phyloP scores from a whole-genome alignment of 2,797 vertebrate species.

The Sebastes kiyomatsui region DNA sequence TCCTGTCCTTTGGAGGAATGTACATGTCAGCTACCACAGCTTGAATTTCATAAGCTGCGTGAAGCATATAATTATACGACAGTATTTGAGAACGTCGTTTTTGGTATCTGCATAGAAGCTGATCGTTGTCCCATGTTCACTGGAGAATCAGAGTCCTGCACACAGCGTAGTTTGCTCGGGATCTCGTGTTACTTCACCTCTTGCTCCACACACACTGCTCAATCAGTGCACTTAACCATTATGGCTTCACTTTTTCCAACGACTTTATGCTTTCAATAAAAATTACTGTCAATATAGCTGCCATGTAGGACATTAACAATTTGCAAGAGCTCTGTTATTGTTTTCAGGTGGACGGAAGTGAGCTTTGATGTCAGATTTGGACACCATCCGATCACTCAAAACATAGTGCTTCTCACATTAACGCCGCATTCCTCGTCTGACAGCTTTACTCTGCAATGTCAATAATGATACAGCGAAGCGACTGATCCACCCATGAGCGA shows the following conservation, averaged over 20 bases:
- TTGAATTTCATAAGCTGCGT: slow-evolving; percentile 38
- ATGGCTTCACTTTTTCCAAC: slow-evolving; percentile 54
- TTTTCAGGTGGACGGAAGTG: slow-evolving; percentile 40
- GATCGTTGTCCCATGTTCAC: slow-evolving; percentile 25
- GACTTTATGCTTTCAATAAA: slow-evolving; percentile 44
- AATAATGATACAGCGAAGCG: slow-evolving; percentile 59
- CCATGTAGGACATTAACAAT: slow-evolving; percentile 9
- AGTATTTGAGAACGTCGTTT: slow-evolving; percentile 18
- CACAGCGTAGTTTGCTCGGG: slow-evolving; percentile 67
- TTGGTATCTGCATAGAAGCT: slow-evolving; percentile 35
- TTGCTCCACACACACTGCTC: slow-evolving; percentile 60
- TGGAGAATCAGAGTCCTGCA: slow-evolving; percentile 57
- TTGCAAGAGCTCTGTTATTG: slow-evolving; percentile 22
- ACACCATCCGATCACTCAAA: slow-evolving; percentile 55
- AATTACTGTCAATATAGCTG: slow-evolving; percentile 38
- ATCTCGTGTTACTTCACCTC: slow-evolving; percentile 75
- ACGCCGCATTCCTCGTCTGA: slow-evolving; percentile 63
- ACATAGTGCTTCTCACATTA: slow-evolving; percentile 72
- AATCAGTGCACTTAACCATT: slow-evolving; percentile 71
- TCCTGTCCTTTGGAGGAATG: slow-evolving; percentile 35
- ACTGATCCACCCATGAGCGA: slow-evolving; percentile 54
- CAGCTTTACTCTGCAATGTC: slow-evolving; percentile 71
- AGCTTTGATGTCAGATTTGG: slow-evolving; percentile 56
- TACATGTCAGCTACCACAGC: slow-evolving; percentile 10
- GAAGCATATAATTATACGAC: slow-evolving; percentile 27